Base-by-base conservation (phyloP, 2,113 vertebrate genomes). In the Cyprinodon brontotheroides region DNA sequence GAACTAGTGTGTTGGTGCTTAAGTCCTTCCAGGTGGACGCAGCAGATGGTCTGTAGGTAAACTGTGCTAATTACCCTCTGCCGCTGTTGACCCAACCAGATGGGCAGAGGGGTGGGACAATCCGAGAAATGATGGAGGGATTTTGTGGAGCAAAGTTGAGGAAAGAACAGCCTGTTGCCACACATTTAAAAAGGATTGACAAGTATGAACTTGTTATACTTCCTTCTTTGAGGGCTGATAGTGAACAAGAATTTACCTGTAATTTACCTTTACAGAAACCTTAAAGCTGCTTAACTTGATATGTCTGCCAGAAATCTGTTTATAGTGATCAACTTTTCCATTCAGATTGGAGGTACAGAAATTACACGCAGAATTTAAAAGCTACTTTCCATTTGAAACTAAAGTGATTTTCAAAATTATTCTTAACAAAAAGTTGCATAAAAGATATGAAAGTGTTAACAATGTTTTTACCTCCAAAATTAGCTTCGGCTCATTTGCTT, bases 11-110 rank as follows among this genome's bases (percentile, higher is more conserved):
- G 66, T 75, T 65, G 72, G 76, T 53, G 70, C 62, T 82, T 83
- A 79, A 77, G n/a, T 87, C 75, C 63, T n/a, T 79, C 78, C 83
- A 89, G 89, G 91, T 87, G 83, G 82, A 87, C 29, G 79, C 72
- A 79, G 80, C 90, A 93, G 89, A 93, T 93, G 91, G 89, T 79
- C 70, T 74, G 70, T 77, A 91, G 89, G 88, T 89, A 90, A 80
- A 82, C 62, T 50, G 65, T 41, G 73, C 78, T 91, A 81, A 91
- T 86, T 86, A 89, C 41, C 38, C 72, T 84, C 77, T 80, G 82
- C 75, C 88, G 77, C 79, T 60, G 70, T 70, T 90, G 90, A 91
- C 86, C 89, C 88, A 81, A 90, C 69, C 87, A 89, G 86, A 92
- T 85, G 84, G 87, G 75, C 36, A 29, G 77, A 90, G 63, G 79